Percentiles rank a stretch among this genome's conserved stretches.
Evolutionary conservation across 2,797 vertebrate species (phyloP).

Genomic region (Anabacerthia variegaticeps): DNA sequence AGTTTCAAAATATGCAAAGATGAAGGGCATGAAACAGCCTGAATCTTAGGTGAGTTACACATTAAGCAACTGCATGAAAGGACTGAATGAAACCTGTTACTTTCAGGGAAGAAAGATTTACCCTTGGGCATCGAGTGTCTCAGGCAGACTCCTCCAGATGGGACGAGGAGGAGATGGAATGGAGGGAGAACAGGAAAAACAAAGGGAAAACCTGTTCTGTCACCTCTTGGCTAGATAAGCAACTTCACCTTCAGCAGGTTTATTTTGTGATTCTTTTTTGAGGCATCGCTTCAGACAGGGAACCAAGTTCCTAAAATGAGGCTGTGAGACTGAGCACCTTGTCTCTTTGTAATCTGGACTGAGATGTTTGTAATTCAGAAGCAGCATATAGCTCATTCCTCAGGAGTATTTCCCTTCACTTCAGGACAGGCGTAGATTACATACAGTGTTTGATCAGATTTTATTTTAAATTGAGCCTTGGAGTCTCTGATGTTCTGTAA

Average conservation of each 20-base stretch:
- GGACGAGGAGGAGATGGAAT: not conserved
- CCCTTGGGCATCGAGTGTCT: not conserved
- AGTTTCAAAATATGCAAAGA: not conserved
- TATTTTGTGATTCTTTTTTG: constrained; percentile 30
- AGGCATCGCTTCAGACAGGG: not conserved
- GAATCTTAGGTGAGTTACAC: not conserved
- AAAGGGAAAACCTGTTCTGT: constrained; percentile 22
- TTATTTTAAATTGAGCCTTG: constrained; percentile 55
- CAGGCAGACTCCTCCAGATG: not conserved
- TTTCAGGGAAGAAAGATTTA: constrained; percentile 9
- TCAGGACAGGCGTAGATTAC: constrained; percentile 58
- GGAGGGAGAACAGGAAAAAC: not conserved
- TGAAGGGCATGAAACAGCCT: not conserved
- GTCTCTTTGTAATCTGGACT: constrained; percentile 4
- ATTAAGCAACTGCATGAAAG: not conserved
- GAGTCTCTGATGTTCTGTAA: constrained; percentile 55
- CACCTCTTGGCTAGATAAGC: constrained; percentile 16
- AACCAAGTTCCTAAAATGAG: constrained; percentile 21
- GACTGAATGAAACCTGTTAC: not conserved
- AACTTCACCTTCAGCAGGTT: not conserved
- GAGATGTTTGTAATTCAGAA: constrained; percentile 48
- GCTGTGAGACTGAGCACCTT: not conserved
- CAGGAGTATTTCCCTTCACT: constrained; percentile 41
- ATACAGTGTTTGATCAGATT: constrained; percentile 59
- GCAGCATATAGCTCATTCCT: constrained; percentile 34